phyloP scores from a whole-genome alignment of 2,113 vertebrate genomes.

The Manacus vitellinus region DNA sequence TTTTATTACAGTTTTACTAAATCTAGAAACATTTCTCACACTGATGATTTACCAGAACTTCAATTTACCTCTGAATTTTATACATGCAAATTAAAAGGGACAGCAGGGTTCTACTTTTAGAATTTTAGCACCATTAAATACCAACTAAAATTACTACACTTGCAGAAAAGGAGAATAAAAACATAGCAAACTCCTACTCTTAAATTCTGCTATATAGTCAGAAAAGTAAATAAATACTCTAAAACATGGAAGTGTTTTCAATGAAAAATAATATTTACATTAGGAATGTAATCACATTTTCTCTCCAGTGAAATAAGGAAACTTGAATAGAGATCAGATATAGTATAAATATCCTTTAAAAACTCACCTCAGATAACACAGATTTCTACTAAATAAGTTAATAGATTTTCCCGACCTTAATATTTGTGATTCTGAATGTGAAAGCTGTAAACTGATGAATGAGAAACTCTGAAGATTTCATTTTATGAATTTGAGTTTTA shows the following conservation, averaged over 20 bases:
- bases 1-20: constrained; percentile 52
- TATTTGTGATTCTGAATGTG: neutral
- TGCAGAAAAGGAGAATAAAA: constrained; percentile 36
- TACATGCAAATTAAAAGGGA: constrained; percentile 31
- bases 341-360: neutral
- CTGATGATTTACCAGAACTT: constrained; percentile 50
- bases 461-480: neutral
- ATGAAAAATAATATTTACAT: constrained; percentile 19
- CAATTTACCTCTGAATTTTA: constrained; percentile 32
- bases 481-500: neutral
- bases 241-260: neutral
- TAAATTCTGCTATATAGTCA: constrained; percentile 6
- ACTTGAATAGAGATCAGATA: neutral
- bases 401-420: neutral
- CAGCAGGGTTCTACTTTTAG: constrained; percentile 49
- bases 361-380: neutral
- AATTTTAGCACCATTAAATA: constrained; percentile 42
- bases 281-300: neutral
- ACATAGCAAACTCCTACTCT: constrained; percentile 43
- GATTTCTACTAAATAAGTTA: neutral
- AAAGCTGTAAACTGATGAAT: neutral
- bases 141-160: constrained; percentile 32
- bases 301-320: neutral
- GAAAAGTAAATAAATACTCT: constrained; percentile 38
- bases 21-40: constrained; percentile 37